Evolutionary conservation across 2,888 invertebrate genomes (phyloP).

Genomic region (Lymantria dispar): DNA sequence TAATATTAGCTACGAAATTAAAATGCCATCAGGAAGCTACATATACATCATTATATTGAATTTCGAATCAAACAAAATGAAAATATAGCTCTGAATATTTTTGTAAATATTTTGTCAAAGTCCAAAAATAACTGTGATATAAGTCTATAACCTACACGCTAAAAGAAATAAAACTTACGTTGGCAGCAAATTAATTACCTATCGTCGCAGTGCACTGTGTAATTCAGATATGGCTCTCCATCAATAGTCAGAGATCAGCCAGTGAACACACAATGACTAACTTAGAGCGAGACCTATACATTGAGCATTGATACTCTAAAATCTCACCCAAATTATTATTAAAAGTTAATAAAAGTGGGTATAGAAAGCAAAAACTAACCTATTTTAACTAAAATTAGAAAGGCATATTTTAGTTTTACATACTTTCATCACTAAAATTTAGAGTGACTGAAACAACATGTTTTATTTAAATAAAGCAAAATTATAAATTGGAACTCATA

Average conservation of each 20-base stretch:
- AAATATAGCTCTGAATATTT: conserved; percentile 19
- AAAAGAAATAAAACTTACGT: conserved; percentile 37
- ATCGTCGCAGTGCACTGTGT: conserved; percentile 44
- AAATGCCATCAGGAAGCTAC: conserved; percentile 35
- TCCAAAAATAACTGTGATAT: conserved; percentile 52
- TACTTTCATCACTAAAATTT: conserved; percentile 60
- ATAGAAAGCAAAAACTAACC: conserved; percentile 48
- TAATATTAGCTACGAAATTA: conserved; percentile 34
- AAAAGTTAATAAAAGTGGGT: conserved; percentile 41
- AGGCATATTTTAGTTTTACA: conserved; percentile 47
- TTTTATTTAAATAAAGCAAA: conserved; percentile 66
- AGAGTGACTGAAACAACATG: conserved; percentile 55
- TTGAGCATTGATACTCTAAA: conserved; percentile 41
- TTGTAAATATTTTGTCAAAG: conserved; percentile 30
- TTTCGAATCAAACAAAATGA: conserved; percentile 10
- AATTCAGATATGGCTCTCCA: conserved; percentile 31
- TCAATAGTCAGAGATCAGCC: conserved; percentile 42
- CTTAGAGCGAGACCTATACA: conserved; percentile 37
- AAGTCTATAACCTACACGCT: conserved; percentile 46
- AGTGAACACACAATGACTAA: conserved; percentile 45
- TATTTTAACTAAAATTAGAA: conserved; percentile 57
- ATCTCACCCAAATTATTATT: conserved; percentile 43
- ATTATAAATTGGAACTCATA: conserved; percentile 65
- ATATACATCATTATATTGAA: conserved; percentile 17
- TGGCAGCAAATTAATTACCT: conserved; percentile 51